Base-by-base conservation (phyloP, 1,140 invertebrate species). In the Leptestheria dahalacensis region DNA sequence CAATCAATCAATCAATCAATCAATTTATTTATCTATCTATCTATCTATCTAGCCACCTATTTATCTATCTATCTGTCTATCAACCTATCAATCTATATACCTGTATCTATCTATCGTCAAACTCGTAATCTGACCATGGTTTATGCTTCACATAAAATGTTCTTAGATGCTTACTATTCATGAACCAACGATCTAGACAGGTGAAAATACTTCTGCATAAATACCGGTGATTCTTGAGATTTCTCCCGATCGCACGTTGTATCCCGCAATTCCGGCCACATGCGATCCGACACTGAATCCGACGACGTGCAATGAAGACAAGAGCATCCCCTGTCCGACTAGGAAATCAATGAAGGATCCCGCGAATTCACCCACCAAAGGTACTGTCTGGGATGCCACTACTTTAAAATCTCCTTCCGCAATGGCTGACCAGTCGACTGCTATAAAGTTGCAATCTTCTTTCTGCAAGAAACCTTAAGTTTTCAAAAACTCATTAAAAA, bases 291-390 rank as follows among this genome's bases (percentile, higher is more conserved):
- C 25, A 48, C 62, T 65, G 47, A 66, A 66, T 20, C 65, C 65
- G 48, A 66, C 59, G 26, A 67, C 57, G 47, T 66, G 66, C 20
- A 66, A 6, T 1, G 60, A 33, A 12, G 59, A 48, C n/a, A 63
- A 21, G 2, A 26, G 11, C 15, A 56, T 21, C n/a, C 60, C 63
- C n/a, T 61, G 24, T 2, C 56, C 48, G 15, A 66, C 50, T 20
- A 66, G 48, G 29, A 51, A 29, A 15, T 65, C 54, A 18, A 67
- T 50, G 9, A 71, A 54, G 28, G 64, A 20, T 23, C 66, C 67
- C 0, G 74, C 69, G 61, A 79, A 81, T 59, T 70, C 73, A n/a
- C 76, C 79, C 0, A 78, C 78, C 4, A 76, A 59, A 2, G 75
- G 72, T 0, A 77, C 73, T 65, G 81, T 82, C 9, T 65, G 57